Base-by-base conservation (phyloP, 2,888 invertebrate species). In the Philopedon plagiatum region DNA sequence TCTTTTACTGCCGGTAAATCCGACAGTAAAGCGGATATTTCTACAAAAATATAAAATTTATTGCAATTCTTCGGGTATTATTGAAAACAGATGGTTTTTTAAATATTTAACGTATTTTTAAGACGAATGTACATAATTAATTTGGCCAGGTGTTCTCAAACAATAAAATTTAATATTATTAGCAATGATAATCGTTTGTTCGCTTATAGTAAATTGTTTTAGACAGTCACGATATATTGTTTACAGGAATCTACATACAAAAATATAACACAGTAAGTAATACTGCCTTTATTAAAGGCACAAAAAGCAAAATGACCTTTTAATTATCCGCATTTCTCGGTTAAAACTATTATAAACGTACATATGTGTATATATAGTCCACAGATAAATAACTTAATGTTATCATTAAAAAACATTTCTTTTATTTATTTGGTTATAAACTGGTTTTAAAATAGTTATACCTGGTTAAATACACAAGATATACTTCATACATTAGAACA, bases 51-150 rank as follows among this genome's bases (percentile, higher is more conserved):
- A 19, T 19, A 2, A 44, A 44, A 44, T 44, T 44, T 44, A 44
- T 44, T 19, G 44, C 44, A 19, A 19, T 18, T 19, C 9, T 44
- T 18, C 11, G 1, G 7, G n/a, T 19, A 44, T 44, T 44, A 44
- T 44, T 44, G 2, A 19, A 41, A 44, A 44, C 44, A 44, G 41
- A 41, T 44, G 44, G 18, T n/a, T 44, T 44, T 44, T 44, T 44
- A 44, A 19, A 44, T 8, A 9, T 44, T 44, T 44, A 44, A 19
- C 18, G 9, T 44, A 9, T 44, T 13, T 44, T 5, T 5, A 7
- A 29, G 7, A 29, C 29, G 7, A n/a, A n/a, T n/a, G n/a, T 26
- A 26, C 7, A 7, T 44, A 44, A 44, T 44, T 44, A 44, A 44
- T 44, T 44, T 44, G 9, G 11, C 44, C 44, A 44, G 44, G 39